Conservation (phyloP, 2,888 invertebrate genomes). For the Epistrophe grossulariae region DNA sequence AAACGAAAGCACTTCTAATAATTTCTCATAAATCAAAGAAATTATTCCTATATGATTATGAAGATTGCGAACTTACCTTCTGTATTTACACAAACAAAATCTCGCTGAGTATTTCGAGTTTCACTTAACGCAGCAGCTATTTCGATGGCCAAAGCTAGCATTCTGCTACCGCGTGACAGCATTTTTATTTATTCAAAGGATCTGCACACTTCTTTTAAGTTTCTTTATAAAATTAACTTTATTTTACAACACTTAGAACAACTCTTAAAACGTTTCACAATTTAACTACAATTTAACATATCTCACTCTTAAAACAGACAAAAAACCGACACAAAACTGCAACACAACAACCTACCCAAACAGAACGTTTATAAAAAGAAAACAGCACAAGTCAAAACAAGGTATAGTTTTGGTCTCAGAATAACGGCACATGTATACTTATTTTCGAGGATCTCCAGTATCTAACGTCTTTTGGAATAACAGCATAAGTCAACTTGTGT, state of each 20-base stretch:
- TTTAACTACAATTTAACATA: background rate
- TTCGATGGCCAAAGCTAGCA: background rate
- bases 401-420: background rate
- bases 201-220: background rate
- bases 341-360: background rate
- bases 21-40: no score
- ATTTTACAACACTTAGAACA: background rate
- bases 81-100: background rate
- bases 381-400: constrained; percentile 9
- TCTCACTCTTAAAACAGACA: background rate
- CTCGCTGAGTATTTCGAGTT: background rate
- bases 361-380: background rate
- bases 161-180: background rate
- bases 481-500: constrained; percentile 11
- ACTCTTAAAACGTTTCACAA: background rate
- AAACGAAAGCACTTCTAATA: no score
- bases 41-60: background rate
- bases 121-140: background rate
- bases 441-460: background rate
- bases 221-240: no score
- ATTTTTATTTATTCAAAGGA: background rate
- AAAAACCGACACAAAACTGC: background rate
- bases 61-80: background rate
- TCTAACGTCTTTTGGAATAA: constrained; percentile 12
- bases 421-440: background rate